These are phyloP conservation scores for Lucifuga dentata DNA, from an alignment of 2,113 vertebrate species.

Conservation along the genomic window DNA sequence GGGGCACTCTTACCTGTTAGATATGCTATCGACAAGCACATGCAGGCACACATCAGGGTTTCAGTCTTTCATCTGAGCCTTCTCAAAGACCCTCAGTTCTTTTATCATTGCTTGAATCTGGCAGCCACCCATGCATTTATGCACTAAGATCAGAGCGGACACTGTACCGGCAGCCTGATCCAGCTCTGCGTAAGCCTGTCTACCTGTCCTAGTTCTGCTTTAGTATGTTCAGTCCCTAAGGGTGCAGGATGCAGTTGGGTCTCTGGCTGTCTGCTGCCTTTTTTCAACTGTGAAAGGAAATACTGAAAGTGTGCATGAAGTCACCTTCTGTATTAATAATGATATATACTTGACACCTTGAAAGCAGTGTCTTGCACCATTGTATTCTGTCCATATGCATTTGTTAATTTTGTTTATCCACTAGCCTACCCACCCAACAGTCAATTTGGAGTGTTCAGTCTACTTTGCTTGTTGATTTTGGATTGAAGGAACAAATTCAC, in stretches of 20 bases:
- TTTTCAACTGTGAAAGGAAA: not conserved
- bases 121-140: conserved; percentile 8
- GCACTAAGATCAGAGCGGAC: not conserved
- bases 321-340: no score
- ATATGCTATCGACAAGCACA: conserved; percentile 30
- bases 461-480: no score
- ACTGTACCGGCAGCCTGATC: conserved; percentile 16
- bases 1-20: conserved; percentile 2
- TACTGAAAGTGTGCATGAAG: no score
- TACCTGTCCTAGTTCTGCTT: not conserved
- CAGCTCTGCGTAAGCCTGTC: conserved; percentile 27
- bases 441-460: no score
- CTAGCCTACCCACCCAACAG: no score
- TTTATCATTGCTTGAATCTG: conserved; percentile 13
- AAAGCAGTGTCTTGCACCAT: no score
- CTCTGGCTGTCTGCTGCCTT: not conserved
- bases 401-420: no score
- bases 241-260: not conserved
- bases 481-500: no score
- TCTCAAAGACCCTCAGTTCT: not conserved
- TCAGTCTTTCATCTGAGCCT: conserved; percentile 13
- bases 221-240: not conserved
- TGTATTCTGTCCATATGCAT: no score
- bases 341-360: no score
- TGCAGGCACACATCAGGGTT: conserved; percentile 20